Conservation (phyloP, 2,113 vertebrate species). For the Leptosomus discolor region DNA sequence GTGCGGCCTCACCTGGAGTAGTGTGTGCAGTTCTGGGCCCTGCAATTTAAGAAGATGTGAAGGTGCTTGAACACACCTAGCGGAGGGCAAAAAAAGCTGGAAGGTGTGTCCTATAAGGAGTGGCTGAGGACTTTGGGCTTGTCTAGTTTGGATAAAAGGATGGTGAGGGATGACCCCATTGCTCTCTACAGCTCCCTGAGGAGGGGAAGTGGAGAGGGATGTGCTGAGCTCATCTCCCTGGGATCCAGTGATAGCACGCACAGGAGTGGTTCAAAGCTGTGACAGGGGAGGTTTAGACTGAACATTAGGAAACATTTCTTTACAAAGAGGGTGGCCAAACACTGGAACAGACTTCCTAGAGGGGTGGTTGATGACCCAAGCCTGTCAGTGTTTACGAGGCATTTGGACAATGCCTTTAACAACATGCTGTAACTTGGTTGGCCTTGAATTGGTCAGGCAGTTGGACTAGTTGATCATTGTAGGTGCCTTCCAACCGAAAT, state of each 20-base stretch:
- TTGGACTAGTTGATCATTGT: background rate
- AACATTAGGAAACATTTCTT: background rate
- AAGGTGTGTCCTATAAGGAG: background rate
- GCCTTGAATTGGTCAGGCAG: background rate
- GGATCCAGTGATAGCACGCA: fast-evolving
- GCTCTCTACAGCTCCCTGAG: background rate
- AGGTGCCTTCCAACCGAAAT: background rate
- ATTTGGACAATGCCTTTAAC: too few species aligned
- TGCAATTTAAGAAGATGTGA: background rate
- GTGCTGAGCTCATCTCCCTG: background rate
- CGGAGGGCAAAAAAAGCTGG: background rate
- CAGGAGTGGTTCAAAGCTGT: background rate
- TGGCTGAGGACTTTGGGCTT: fast-evolving
- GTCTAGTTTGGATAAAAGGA: background rate
- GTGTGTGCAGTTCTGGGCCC: background rate
- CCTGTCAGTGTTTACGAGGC: too few species aligned
- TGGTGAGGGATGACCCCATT: fast-evolving
- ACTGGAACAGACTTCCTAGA: background rate
- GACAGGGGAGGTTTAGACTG: background rate
- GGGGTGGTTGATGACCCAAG: too few species aligned
- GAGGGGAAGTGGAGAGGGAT: background rate
- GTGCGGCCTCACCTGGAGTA: fast-evolving
- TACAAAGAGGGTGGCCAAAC: background rate
- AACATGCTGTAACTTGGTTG: too few species aligned
- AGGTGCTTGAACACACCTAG: fast-evolving